phyloP scores from a whole-genome alignment of 2,888 invertebrate genomes.

The Leptopilina myrica region DNA sequence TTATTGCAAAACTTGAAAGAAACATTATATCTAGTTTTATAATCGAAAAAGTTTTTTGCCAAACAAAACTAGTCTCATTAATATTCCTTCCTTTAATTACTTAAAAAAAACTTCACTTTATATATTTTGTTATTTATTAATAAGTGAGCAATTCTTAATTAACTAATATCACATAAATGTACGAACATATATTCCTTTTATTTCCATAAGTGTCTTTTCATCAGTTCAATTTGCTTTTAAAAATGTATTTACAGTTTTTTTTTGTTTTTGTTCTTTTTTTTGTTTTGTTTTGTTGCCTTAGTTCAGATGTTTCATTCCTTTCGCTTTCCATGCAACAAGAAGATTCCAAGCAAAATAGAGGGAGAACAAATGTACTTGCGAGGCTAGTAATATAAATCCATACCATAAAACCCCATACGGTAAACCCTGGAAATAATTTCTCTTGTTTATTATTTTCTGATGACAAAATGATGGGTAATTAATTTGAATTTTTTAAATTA shows the following conservation, averaged over 20 bases:
- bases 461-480: constrained; percentile 48
- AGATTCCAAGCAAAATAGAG: constrained; percentile 90
- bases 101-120: constrained; percentile 24
- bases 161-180: constrained; percentile 42
- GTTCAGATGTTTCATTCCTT: constrained; percentile 85
- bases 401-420: constrained; percentile 96
- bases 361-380: constrained; percentile 93
- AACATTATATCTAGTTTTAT: neutral
- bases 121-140: constrained; percentile 34
- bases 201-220: constrained; percentile 47
- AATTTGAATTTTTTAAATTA: constrained; percentile 30
- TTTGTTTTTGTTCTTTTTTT: too few relatives aligned
- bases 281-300: constrained; percentile 72
- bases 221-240: constrained; percentile 39
- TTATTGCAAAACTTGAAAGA: neutral
- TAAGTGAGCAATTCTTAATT: constrained; percentile 40
- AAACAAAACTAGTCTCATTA: neutral
- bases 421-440: constrained; percentile 82
- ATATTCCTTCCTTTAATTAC: neutral
- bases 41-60: neutral
- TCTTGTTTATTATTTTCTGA: constrained; percentile 42
- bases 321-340: constrained; percentile 88
- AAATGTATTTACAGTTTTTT: constrained; percentile 49
- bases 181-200: constrained; percentile 48
- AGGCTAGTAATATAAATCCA: constrained; percentile 89